Evolutionary conservation across 2,113 vertebrate genomes (phyloP).

Genomic region (Alaudala cheleensis): DNA sequence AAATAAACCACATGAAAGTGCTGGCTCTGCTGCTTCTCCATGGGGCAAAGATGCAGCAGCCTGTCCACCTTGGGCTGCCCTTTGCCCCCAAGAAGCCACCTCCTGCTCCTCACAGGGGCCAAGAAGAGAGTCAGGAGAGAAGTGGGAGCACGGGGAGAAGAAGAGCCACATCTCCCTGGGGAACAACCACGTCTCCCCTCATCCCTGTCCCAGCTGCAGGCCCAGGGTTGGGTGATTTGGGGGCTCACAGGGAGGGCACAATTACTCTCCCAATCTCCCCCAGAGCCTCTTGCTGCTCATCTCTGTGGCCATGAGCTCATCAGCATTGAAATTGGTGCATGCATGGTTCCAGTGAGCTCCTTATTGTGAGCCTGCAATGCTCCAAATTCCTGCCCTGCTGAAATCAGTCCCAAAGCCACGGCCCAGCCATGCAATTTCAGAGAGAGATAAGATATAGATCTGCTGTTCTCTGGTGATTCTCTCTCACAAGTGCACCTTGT

Average conservation of each 20-base stretch:
- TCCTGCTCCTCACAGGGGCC: not conserved
- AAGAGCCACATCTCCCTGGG: not conserved
- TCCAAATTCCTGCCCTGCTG: conserved; percentile 2
- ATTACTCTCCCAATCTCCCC: not conserved
- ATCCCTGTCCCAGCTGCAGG: not conserved
- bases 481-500: conserved; percentile 48
- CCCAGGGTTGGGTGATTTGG: not conserved
- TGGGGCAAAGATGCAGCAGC: not conserved
- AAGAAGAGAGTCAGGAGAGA: not conserved
- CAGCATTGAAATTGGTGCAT: conserved; percentile 42
- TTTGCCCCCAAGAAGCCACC: not conserved
- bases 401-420: not conserved
- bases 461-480: conserved; percentile 56
- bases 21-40: not conserved
- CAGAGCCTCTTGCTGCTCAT: not conserved
- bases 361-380: not conserved
- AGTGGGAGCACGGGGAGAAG: not conserved
- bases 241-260: not conserved
- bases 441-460: conserved; percentile 68
- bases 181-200: accelerated
- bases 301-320: not conserved
- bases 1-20: not conserved
- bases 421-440: conserved; percentile 54
- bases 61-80: not conserved
- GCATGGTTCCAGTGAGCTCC: conserved; percentile 5